Evolutionary conservation across 2,888 invertebrate genomes (phyloP), one percentile per base, ranked within the genome.

Genomic region (Chrysotoxum bicinctum): DNA sequence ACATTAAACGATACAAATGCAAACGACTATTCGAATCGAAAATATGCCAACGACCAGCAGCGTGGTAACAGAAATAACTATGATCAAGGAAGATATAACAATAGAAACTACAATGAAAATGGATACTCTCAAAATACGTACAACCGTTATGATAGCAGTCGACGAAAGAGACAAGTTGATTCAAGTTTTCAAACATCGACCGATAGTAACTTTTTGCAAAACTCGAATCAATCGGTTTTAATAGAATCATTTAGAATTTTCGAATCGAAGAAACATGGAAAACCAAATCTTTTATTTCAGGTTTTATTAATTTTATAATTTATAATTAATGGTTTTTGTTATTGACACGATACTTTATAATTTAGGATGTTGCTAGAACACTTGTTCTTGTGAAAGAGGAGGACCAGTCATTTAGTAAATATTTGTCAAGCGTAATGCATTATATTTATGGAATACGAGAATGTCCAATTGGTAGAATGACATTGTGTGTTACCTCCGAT

Each of bases 401-500:
- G 32, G 94, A 95, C 81, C 97, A 98, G 91, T 95, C 95, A 0
- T 97, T 96, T 70, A 93, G 94, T 1, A 94, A 94, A 83, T 97
- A 96, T 88, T 92, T 98, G 30, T 95, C 94, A 14, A 93, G 93
- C 77, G 93, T 95, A 0, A 93, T 96, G 87, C 93, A 95, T 43
- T 93, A 94, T 0, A 96, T 98, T 85, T 92, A 95, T 80, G 95
- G 95, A 1, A 94, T 98, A 1, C 93, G 96, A 68, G 94, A 95
- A 82, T 99, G 98, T 90, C 97, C 98, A 0, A 95, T 98, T 8
- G 93, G 95, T 56, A 93, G 95, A n/a, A 97, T 98, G 93, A 95
- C 95, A 0, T 91, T 98, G 21, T 99, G 99, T 90, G 96, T 99
- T 23, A 97, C 98, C 0, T 98, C 98, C 0, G 96, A 97, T 75